A percentile compares a stretch with the other conserved stretches of the same genome.
Conservation (phyloP, 1,140 invertebrate genomes). For the Tetramorium simillimum region DNA sequence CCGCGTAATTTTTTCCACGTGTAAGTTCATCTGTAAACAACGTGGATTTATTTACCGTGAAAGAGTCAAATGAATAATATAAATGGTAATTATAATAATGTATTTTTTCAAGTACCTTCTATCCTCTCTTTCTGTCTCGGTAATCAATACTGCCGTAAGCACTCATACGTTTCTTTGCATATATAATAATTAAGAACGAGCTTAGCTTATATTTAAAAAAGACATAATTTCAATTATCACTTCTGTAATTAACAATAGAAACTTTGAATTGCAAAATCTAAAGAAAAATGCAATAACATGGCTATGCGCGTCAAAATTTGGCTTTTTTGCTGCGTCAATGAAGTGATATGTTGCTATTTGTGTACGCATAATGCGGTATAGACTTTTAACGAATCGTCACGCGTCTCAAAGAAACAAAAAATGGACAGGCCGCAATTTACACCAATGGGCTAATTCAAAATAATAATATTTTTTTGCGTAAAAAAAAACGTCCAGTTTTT, state of each 20-base stretch:
- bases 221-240: background rate
- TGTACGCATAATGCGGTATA: background rate
- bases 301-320: background rate
- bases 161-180: no score
- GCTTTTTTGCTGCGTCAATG: background rate
- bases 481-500: background rate
- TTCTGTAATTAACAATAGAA: background rate
- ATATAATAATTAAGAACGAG: background rate
- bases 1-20: background rate
- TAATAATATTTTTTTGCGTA: constrained; percentile 14
- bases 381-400: background rate
- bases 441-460: background rate
- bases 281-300: background rate
- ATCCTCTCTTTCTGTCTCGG: background rate
- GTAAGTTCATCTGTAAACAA: background rate
- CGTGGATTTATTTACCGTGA: background rate
- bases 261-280: background rate
- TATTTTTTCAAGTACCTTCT: background rate
- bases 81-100: background rate
- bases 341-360: background rate
- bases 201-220: background rate
- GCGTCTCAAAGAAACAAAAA: background rate
- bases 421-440: background rate
- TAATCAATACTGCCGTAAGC: background rate
- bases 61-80: background rate